These are phyloP conservation scores for Brachionus rubens DNA, from an alignment of 1,140 invertebrate genomes.

Conservation along the genomic window DNA sequence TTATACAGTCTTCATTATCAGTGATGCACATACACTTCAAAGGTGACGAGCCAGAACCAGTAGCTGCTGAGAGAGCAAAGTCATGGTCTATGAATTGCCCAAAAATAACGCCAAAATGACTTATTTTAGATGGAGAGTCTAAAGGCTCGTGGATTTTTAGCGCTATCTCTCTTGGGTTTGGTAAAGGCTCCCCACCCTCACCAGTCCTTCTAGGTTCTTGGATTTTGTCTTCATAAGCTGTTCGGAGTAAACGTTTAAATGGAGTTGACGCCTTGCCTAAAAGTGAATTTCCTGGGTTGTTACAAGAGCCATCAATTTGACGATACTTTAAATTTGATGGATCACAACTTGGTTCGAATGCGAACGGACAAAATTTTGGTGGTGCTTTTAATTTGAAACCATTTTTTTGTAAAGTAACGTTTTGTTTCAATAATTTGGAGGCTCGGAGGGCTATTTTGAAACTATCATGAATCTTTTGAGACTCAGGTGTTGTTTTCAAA, in stretches of 20 bases:
- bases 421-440: conserved; percentile 13
- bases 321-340: conserved; percentile 26
- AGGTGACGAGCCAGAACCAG: background rate
- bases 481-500: conserved; percentile 17
- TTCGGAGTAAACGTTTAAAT: background rate
- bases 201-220: conserved; percentile 18
- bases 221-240: conserved; percentile 21
- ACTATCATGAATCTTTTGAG: conserved; percentile 33
- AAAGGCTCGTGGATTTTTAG: background rate
- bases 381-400: conserved; percentile 13
- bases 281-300: conserved; percentile 22
- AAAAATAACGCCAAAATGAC: conserved; percentile 48
- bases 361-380: conserved; percentile 44
- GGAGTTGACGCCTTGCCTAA: conserved; percentile 24
- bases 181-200: background rate
- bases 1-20: conserved; percentile 36
- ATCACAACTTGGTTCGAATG: conserved; percentile 20
- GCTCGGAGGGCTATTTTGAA: conserved; percentile 36
- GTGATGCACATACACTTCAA: conserved; percentile 5
- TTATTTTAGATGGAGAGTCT: conserved; percentile 34
- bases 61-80: conserved; percentile 1
- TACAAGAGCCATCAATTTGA: conserved; percentile 43
- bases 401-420: background rate
- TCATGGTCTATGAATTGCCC: conserved; percentile 52
- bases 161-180: conserved; percentile 16